These are phyloP conservation scores for Mongoloraphidia duomilia DNA, from an alignment of 2,888 invertebrate genomes.

Conservation along the genomic window DNA sequence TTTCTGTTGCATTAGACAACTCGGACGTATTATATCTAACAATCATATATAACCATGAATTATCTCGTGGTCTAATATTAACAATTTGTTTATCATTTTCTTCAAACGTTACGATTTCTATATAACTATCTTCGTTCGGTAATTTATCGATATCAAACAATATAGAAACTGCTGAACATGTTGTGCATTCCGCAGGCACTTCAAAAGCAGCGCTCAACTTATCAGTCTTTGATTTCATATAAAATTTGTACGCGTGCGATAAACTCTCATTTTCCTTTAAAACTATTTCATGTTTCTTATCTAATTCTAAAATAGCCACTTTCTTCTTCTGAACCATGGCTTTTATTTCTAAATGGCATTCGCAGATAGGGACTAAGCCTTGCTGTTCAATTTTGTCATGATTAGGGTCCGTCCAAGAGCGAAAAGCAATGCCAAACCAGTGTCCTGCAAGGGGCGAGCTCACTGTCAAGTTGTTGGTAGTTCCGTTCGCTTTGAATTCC, in stretches of 20 bases:
- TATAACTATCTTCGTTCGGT: slow-evolving; percentile 35
- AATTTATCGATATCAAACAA: slow-evolving; percentile 22
- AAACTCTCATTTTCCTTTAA: neutral
- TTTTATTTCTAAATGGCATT: neutral
- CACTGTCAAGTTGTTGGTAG: slow-evolving; percentile 41
- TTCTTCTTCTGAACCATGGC: neutral
- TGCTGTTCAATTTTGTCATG: slow-evolving; percentile 57
- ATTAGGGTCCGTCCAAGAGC: slow-evolving; percentile 62
- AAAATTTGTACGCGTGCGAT: slow-evolving; percentile 34
- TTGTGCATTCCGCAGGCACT: slow-evolving; percentile 30
- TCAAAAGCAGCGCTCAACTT: slow-evolving; percentile 27
- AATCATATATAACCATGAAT: slow-evolving; percentile 43
- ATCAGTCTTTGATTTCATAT: slow-evolving; percentile 27
- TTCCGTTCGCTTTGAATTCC: slow-evolving; percentile 46
- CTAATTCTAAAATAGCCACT: neutral
- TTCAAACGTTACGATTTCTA: slow-evolving; percentile 35
- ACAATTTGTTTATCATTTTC: slow-evolving; percentile 29
- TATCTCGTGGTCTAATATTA: slow-evolving; percentile 39
- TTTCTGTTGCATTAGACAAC: no score
- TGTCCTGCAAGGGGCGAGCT: slow-evolving; percentile 55
- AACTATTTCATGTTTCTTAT: neutral
- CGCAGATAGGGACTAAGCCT: slow-evolving; percentile 28
- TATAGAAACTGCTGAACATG: neutral
- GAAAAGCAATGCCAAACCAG: slow-evolving; percentile 68
- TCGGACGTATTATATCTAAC: slow-evolving; percentile 19